phyloP scores from a whole-genome alignment of 37 sponge, comb jelly and placozoan species.

The Oopsacas minuta region DNA sequence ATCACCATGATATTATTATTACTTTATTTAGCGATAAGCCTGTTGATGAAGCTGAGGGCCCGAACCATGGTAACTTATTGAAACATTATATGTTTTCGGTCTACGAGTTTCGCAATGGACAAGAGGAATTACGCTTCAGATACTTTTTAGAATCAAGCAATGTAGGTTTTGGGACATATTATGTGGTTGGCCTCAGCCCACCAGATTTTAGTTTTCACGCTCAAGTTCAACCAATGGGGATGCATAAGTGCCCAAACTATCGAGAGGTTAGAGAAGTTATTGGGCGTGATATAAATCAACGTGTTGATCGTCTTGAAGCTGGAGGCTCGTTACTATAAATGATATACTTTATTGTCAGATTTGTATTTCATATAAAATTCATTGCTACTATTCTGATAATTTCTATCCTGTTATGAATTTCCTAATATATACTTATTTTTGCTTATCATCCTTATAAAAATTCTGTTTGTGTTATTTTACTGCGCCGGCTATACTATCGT shows the following conservation, averaged over 20 bases:
- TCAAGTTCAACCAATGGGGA: constrained; percentile 13
- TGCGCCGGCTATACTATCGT: too few relatives aligned
- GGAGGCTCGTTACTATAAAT: not conserved
- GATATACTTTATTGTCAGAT: not conserved
- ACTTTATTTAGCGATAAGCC: not conserved
- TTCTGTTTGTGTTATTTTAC: too few relatives aligned
- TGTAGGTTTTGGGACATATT: constrained; percentile 12
- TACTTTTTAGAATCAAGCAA: constrained; percentile 8
- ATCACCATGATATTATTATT: too few relatives aligned
- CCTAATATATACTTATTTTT: too few relatives aligned
- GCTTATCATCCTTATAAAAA: too few relatives aligned
- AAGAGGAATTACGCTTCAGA: constrained; percentile 7
- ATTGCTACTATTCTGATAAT: too few relatives aligned
- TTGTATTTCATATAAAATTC: too few relatives aligned
- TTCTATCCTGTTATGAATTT: too few relatives aligned
- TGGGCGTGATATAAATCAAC: constrained; percentile 3
- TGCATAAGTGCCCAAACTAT: constrained; percentile 14
- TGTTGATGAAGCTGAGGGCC: not conserved
- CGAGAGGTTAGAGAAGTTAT: not conserved
- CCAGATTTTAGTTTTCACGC: constrained; percentile 17
- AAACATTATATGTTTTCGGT: constrained; percentile 11
- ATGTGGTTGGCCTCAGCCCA: constrained; percentile 4
- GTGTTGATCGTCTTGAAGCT: not conserved
- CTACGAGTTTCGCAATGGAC: not conserved
- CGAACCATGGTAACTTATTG: not conserved